These are phyloP conservation scores for Myotis myotis DNA, from an alignment of 2,797 vertebrate genomes.

Conservation along the genomic window DNA sequence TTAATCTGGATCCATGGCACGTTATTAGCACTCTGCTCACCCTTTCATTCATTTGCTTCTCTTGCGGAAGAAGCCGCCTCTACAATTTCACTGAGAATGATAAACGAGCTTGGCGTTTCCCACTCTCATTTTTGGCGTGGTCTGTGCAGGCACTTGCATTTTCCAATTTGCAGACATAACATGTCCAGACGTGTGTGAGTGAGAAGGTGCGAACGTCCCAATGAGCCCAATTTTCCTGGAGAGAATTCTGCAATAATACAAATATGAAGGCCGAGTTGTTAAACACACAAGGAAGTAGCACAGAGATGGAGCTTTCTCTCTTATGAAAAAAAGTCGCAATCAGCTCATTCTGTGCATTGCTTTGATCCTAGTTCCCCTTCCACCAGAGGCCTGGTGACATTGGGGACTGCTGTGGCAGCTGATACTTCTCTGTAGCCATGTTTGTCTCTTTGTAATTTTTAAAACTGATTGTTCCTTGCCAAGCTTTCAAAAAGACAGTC, in stretches of 20 bases:
- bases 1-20: background rate
- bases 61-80: conserved; percentile 2
- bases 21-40: conserved; percentile 59
- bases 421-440: background rate
- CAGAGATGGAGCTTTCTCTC: background rate
- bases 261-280: background rate
- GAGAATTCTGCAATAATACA: conserved; percentile 23
- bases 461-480: conserved; percentile 9
- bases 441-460: background rate
- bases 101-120: conserved; percentile 56
- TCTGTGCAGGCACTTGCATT: conserved; percentile 57
- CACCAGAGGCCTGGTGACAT: background rate
- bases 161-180: conserved; percentile 73
- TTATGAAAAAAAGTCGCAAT: background rate
- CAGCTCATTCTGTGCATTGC: background rate
- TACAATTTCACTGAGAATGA: conserved; percentile 46
- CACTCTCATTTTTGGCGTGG: conserved; percentile 46
- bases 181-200: conserved; percentile 65
- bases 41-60: conserved; percentile 65
- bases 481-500: conserved; percentile 14
- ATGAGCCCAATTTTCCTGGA: conserved; percentile 59
- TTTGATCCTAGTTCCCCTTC: background rate
- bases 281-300: background rate
- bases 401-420: background rate
- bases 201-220: conserved; percentile 47